Conservation (phyloP, 2,797 vertebrate species). For the Rallus crepitans region DNA sequence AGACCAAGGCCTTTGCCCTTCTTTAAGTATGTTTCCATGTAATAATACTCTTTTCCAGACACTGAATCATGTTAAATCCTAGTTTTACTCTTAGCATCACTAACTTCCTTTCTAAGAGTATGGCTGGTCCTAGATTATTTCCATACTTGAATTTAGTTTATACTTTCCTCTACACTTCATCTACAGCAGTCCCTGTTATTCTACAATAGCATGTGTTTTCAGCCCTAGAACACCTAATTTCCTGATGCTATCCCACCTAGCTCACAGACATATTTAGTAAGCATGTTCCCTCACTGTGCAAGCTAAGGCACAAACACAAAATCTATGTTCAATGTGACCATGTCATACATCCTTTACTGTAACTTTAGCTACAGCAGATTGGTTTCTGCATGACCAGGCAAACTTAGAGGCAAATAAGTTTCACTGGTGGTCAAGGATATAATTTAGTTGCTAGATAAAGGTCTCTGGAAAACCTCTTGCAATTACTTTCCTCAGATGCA, state of each 20-base stretch:
- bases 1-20: background rate
- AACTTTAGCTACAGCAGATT: background rate
- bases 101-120: background rate
- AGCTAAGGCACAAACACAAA: background rate
- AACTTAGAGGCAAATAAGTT: background rate
- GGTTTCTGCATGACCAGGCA: background rate
- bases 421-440: background rate
- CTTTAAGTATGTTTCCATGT: background rate
- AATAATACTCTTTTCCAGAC: background rate
- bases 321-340: background rate
- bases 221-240: background rate
- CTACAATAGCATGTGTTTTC: background rate
- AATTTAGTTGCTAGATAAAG: background rate
- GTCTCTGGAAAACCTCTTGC: background rate
- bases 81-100: background rate
- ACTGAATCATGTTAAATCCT: background rate
- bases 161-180: background rate
- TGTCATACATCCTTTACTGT: background rate
- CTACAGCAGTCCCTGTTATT: background rate
- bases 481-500: background rate
- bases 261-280: background rate
- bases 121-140: background rate
- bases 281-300: rapidly evolving
- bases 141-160: background rate
- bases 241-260: background rate